Percentiles rank a stretch among this genome's conserved stretches.
Conservation (phyloP, 2,113 vertebrate species). For the Archilochus colubris region DNA sequence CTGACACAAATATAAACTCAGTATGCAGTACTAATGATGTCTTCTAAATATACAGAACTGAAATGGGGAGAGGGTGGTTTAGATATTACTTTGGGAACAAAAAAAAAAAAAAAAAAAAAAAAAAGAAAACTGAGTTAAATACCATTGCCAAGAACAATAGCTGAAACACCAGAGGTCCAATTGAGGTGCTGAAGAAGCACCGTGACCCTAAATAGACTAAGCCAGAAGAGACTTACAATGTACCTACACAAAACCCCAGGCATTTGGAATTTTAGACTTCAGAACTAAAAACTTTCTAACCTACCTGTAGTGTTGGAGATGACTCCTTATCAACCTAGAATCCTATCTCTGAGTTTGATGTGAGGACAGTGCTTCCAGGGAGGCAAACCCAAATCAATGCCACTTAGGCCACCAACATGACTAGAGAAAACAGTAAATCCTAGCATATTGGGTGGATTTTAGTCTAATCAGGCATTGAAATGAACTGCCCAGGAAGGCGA, state of each 20-base stretch:
- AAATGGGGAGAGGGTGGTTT: not conserved
- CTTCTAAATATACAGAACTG: not conserved
- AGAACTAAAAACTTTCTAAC: not conserved
- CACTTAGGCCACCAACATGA: not conserved
- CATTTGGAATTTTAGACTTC: not conserved
- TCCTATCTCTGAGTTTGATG: not conserved
- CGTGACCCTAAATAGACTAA: not conserved
- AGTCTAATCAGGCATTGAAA: too few relatives aligned
- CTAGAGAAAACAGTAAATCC: not conserved
- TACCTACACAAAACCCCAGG: not conserved
- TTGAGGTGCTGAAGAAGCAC: accelerated
- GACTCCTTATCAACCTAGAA: not conserved
- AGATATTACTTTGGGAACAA: not conserved
- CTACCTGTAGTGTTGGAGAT: not conserved
- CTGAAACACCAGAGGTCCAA: not conserved
- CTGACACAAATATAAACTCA: not conserved
- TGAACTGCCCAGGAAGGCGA: too few relatives aligned
- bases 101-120: not conserved
- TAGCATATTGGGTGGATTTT: too few relatives aligned
- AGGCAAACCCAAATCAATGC: not conserved
- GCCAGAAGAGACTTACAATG: not conserved
- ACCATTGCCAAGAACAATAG: not conserved
- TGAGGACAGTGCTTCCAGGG: not conserved
- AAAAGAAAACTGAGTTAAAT: not conserved
- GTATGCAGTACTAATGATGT: not conserved